Evolutionary conservation across 2,888 invertebrate species (phyloP), one percentile per base, ranked within the genome.

Genomic region (Lasioglossum vierecki): DNA sequence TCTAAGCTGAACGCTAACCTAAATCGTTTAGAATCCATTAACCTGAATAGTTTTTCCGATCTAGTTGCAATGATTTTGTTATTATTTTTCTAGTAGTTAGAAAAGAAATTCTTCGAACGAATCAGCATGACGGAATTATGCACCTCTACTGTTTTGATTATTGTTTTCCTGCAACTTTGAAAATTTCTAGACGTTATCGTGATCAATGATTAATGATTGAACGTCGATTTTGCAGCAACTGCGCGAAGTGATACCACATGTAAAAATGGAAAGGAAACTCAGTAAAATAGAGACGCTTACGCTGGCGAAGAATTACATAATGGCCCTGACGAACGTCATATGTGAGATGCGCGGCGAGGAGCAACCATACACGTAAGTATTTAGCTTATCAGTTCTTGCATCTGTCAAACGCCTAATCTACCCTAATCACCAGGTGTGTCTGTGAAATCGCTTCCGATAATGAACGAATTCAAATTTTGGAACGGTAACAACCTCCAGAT

Each of bases 261-360:
- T 97, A 88, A 97, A 97, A 95, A 97, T 97, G 96, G 97, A 97
- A 94, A 95, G 97, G 91, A 97, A 97, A 94, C 95, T 97, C 92
- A 97, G 97, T 89, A 97, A 97, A 96, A 97, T 97, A 93, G 97
- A 97, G 95, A 97, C 97, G 44, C 95, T 97, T 88, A 97, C 97
- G 76, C 95, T 97, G 95, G 97, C 97, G 90, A 97, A 97, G 95
- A 97, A 97, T 96, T 97, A 97, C 95, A 97, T 97, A 94, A 97
- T 97, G 96, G 97, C 97, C 60, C 95, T 97, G 93, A 97, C 97
- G 90, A 97, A 97, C 95, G 97, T 97, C 92, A 97, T 97, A 92
- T 97, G 97, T 95, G 97, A 97, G 93, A 97, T 97, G 96, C 95
- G 97, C 87, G 97, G 97, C 53, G 97, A 97, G 93, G 96, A 96